phyloP scores from a whole-genome alignment of 2,797 vertebrate species.

The Astyanax mexicanus region DNA sequence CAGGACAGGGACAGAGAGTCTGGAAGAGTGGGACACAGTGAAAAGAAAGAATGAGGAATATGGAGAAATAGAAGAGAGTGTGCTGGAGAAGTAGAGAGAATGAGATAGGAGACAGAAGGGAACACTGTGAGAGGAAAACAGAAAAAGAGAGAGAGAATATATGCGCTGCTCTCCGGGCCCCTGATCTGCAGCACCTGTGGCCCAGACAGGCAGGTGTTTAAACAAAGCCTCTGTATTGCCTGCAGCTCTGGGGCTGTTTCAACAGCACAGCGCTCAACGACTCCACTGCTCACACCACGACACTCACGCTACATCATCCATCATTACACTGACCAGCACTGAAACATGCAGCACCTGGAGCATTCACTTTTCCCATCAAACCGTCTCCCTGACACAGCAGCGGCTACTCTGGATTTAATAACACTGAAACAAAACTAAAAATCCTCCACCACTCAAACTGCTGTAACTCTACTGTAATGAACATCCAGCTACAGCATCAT shows the following conservation, averaged over 20 bases:
- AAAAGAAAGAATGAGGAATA: neutral
- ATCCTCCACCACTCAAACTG: too few species aligned
- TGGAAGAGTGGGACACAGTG: neutral
- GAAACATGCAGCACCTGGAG: neutral
- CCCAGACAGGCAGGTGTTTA: slow-evolving; percentile 76
- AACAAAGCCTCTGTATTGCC: slow-evolving; percentile 73
- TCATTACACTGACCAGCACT: slow-evolving; percentile 1
- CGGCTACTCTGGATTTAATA: too few species aligned
- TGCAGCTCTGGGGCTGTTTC: slow-evolving; percentile 47
- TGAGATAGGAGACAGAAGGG: neutral
- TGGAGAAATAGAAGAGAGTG: neutral
- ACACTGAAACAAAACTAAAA: too few species aligned
- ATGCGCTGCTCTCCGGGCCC: slow-evolving; percentile 19
- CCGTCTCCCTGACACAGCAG: neutral
- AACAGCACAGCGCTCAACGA: slow-evolving; percentile 27
- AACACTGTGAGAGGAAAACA: neutral
- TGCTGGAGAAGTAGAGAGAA: neutral
- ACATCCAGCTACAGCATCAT: too few species aligned
- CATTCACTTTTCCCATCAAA: neutral
- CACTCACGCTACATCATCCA: slow-evolving; percentile 1
- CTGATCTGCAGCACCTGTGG: slow-evolving; percentile 58
- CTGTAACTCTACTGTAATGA: too few species aligned
- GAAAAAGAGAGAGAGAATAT: neutral
- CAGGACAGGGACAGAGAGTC: neutral
- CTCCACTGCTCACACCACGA: neutral